Percentiles rank a stretch among this genome's conserved stretches.
These are phyloP conservation scores for Lymantria dispar DNA, from an alignment of 2,888 invertebrate species.

Conservation along the genomic window DNA sequence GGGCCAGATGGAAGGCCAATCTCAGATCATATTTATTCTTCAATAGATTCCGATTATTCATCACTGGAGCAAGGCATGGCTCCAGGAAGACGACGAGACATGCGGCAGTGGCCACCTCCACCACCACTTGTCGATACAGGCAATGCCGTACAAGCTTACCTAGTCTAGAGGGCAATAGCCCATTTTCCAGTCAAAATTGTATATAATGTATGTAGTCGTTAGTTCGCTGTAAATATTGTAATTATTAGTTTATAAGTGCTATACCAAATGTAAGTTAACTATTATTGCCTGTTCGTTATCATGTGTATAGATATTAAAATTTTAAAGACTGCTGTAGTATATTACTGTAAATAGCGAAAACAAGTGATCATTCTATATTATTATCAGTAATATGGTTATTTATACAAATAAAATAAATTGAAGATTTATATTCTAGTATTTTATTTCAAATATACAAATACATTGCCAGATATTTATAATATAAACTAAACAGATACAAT, in stretches of 20 bases:
- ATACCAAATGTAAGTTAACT: constrained; percentile 80
- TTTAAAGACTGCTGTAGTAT: constrained; percentile 84
- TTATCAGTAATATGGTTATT: constrained; percentile 80
- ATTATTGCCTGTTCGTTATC: constrained; percentile 80
- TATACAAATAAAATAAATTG: constrained; percentile 77
- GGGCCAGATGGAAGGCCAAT: constrained; percentile 87
- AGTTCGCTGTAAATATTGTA: constrained; percentile 77
- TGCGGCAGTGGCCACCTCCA: constrained; percentile 75
- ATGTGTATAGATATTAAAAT: constrained; percentile 80
- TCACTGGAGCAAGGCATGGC: constrained; percentile 88
- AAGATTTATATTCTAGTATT: constrained; percentile 68
- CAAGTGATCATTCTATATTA: constrained; percentile 81
- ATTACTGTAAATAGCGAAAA: constrained; percentile 80
- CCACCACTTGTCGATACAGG: constrained; percentile 75
- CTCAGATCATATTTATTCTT: constrained; percentile 94
- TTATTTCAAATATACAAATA: constrained; percentile 43
- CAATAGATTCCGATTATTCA: constrained; percentile 94
- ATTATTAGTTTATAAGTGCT: constrained; percentile 74
- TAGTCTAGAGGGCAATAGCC: constrained; percentile 82
- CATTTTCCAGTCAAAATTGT: constrained; percentile 76
- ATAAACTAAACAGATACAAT: background rate
- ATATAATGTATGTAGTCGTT: constrained; percentile 53
- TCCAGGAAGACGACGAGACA: constrained; percentile 71
- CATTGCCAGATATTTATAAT: background rate
- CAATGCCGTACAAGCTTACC: constrained; percentile 85